These are phyloP conservation scores for Drosophila sechellia DNA, from an alignment of 1,140 invertebrate genomes.

Conservation along the genomic window DNA sequence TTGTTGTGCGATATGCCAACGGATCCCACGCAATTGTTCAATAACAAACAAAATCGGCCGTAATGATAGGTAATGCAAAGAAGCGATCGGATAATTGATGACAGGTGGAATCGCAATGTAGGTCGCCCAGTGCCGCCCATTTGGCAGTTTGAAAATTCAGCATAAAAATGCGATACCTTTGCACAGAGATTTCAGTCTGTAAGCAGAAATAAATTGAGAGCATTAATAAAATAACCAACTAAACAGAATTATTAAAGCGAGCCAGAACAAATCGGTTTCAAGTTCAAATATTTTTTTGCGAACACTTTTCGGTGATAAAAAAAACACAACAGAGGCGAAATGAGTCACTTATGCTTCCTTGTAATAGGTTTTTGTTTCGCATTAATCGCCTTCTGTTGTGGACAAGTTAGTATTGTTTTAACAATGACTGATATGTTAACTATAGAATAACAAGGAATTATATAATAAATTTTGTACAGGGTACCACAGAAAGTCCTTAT, in stretches of 20 bases:
- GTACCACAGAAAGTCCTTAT: conserved; percentile 11
- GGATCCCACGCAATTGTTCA: conserved; percentile 9
- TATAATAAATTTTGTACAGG: background rate
- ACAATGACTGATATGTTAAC: background rate
- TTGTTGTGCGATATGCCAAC: background rate
- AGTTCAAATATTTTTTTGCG: conserved; percentile 46
- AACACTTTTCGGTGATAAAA: background rate
- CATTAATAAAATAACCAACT: conserved; percentile 32
- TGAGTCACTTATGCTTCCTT: conserved; percentile 1
- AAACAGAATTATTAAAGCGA: conserved; percentile 44
- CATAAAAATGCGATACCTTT: conserved; percentile 77
- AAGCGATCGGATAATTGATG: conserved; percentile 7
- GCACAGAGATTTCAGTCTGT: conserved; percentile 75
- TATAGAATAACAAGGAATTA: background rate
- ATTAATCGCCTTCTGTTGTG: conserved; percentile 1
- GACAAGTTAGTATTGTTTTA: background rate
- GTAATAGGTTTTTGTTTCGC: background rate
- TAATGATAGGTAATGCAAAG: conserved; percentile 9
- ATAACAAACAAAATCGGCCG: conserved; percentile 9
- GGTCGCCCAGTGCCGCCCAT: conserved; percentile 61
- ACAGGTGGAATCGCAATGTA: conserved; percentile 40
- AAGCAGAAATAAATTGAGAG: conserved; percentile 68
- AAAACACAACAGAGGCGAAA: background rate
- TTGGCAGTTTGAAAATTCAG: conserved; percentile 73
- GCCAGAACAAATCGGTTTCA: conserved; percentile 60